Evolutionary conservation across 1,140 invertebrate genomes (phyloP), one percentile per base, ranked within the genome.

Genomic region (Dinothrombium tinctorium): DNA sequence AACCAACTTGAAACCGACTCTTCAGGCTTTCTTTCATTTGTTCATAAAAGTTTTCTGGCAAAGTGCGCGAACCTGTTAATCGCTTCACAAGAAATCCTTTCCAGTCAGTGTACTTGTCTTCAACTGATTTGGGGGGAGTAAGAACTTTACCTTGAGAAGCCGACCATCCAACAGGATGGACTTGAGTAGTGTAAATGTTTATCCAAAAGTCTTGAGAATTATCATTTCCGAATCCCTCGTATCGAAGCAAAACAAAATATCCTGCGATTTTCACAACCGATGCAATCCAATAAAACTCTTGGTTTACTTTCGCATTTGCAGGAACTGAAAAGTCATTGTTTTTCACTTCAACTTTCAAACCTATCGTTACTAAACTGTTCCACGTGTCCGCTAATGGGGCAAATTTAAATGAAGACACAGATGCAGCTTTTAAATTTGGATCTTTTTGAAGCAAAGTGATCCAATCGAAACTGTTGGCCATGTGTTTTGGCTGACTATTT

Each of bases 161-260:
- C 64, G 86, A 92, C 87, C 87, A 94, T 14, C 86, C 86, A 29
- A 95, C 83, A 21, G 81, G 81, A 61, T 94, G 83, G 20, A 95
- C 79, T 23, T 49, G 37, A 53, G 82, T 74, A 35, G 79, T 80
- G 60, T 83, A 87, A 19, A 95, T 62, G 53, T 86, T 89, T 1
- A 92, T 73, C 86, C 86, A 95, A 59, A 92, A 92, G 59, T 94
- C 87, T 57, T 82, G n/a, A 9, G 39, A 31, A 29, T 19, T 14
- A 59, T 89, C 82, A 49, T 69, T 69, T 1, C 78, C 83, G 59
- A 87, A 92, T 9, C 86, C 87, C 63, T 94, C 87, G 59, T 87
- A 94, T 39, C 86, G 66, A 49, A 95, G 59, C 36, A 86, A 57
- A n/a, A 80, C 82, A 63, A 82, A 82, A 53, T 90, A 94, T 66